Conservation (phyloP, 1,140 invertebrate species). For the Onthophagus taurus region DNA sequence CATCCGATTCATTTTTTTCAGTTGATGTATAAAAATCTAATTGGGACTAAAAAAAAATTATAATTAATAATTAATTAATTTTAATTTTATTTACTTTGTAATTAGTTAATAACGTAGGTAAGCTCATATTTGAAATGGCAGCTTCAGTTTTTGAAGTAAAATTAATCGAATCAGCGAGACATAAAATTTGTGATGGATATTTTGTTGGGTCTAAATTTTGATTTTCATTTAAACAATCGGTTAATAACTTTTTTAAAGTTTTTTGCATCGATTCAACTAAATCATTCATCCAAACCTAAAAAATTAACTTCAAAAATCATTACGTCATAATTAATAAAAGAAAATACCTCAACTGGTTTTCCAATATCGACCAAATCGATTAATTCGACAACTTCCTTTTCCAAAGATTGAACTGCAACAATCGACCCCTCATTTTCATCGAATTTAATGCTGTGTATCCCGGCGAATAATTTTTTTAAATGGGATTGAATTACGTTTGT, state of each 20-base stretch:
- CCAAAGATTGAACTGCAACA: constrained; percentile 63
- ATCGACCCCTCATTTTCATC: constrained; percentile 55
- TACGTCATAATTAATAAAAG: neutral
- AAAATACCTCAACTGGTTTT: constrained; percentile 67
- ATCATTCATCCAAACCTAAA: constrained; percentile 69
- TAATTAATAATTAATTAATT: constrained; percentile 2
- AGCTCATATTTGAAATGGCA: constrained; percentile 56
- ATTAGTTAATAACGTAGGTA: constrained; percentile 42
- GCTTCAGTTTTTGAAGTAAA: constrained; percentile 79
- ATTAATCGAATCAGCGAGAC: constrained; percentile 55
- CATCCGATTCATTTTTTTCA: constrained; percentile 33
- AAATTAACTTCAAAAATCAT: constrained; percentile 12
- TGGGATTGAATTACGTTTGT: constrained; percentile 83
- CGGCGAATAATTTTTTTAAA: constrained; percentile 91
- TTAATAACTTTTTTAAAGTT: constrained; percentile 59
- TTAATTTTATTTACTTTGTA: constrained; percentile 27
- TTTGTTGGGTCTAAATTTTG: constrained; percentile 59
- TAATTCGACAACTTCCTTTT: constrained; percentile 78
- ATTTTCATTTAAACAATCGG: constrained; percentile 57
- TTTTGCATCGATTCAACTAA: constrained; percentile 73
- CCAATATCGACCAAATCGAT: constrained; percentile 65
- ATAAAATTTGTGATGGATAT: constrained; percentile 81
- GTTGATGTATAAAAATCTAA: constrained; percentile 50
- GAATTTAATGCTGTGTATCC: constrained; percentile 67
- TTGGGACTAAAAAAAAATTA: constrained; percentile 38